phyloP scores from a whole-genome alignment of 1,140 invertebrate genomes.

The Periplaneta americana region DNA sequence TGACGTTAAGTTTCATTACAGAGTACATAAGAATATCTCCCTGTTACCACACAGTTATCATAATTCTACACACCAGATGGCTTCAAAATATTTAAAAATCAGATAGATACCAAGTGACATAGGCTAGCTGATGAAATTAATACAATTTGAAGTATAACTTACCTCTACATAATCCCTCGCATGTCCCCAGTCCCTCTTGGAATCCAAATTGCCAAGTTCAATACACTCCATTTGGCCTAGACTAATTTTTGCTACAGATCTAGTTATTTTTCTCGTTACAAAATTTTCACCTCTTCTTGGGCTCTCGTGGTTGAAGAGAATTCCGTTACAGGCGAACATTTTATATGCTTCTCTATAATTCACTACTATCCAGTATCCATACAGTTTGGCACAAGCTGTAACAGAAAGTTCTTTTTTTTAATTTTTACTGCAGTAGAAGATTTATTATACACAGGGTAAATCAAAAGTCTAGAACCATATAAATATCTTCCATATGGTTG shows the following conservation, averaged over 20 bases:
- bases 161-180: constrained; percentile 98
- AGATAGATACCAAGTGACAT: no score
- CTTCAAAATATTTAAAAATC: no score
- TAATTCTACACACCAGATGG: no score
- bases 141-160: no score
- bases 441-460: no score
- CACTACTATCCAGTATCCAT: constrained; percentile 97
- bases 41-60: no score
- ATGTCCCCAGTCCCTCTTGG: constrained; percentile 98
- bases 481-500: no score
- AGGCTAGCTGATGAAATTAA: no score
- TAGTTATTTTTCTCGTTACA: constrained; percentile 97
- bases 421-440: no score
- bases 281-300: constrained; percentile 97
- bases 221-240: constrained; percentile 81
- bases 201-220: constrained; percentile 94
- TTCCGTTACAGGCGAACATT: constrained; percentile 98
- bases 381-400: constrained; percentile 95
- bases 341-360: constrained; percentile 98
- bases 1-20: no score
- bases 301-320: constrained; percentile 99
- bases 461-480: no score
- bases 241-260: constrained; percentile 94
- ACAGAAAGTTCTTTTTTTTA: constrained; percentile 20
- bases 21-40: no score